Percentiles rank a stretch among this genome's conserved stretches.
phyloP scores from a whole-genome alignment of 2,888 invertebrate species.

The Noctua janthe region DNA sequence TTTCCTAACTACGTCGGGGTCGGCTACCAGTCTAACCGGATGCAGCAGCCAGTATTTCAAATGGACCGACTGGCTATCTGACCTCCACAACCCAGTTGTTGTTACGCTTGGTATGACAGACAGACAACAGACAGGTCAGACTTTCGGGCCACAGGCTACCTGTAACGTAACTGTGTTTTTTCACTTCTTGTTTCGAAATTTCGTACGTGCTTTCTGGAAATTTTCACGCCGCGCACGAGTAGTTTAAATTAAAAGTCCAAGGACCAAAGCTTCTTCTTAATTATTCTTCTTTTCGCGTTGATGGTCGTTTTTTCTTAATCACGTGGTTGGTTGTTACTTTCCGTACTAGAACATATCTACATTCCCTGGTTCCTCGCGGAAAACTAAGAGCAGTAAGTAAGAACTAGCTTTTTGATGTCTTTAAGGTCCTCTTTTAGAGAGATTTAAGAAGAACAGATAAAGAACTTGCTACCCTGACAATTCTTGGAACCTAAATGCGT shows the following conservation, averaged over 20 bases:
- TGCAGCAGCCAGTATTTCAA: too few relatives aligned
- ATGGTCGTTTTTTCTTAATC: background rate
- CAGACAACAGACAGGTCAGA: too few relatives aligned
- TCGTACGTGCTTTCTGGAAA: background rate
- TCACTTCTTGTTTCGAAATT: background rate
- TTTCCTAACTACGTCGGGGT: background rate
- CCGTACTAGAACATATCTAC: background rate
- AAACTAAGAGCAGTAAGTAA: background rate
- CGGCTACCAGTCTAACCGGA: too few relatives aligned
- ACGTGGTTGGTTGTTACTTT: background rate
- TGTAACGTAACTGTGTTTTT: background rate
- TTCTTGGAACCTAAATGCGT: background rate
- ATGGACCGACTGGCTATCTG: too few relatives aligned
- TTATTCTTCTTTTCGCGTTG: background rate
- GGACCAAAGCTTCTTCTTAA: background rate
- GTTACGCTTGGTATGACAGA: too few relatives aligned
- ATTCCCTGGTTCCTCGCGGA: background rate
- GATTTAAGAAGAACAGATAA: background rate
- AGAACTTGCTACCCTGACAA: background rate
- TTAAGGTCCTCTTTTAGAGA: background rate
- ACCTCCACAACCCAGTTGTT: too few relatives aligned
- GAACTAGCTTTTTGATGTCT: background rate
- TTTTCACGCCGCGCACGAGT: background rate
- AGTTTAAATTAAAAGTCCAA: background rate
- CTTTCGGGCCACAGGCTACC: too few relatives aligned